Conservation (phyloP, 2,888 invertebrate genomes). For the Syrphus vitripennis region DNA sequence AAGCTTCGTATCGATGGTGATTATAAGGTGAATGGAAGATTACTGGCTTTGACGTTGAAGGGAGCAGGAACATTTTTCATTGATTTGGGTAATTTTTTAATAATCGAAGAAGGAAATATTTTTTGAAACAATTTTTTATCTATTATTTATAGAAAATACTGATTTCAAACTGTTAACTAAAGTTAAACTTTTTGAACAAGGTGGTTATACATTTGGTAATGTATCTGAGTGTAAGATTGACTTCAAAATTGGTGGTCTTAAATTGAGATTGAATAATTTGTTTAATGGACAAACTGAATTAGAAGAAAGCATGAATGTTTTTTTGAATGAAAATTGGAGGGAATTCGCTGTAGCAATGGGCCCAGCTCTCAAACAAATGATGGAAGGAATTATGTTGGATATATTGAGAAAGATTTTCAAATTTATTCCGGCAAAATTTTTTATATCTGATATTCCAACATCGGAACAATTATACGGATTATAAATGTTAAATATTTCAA, state of each 20-base stretch:
- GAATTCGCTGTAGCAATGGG: constrained; percentile 85
- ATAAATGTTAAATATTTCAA: background rate
- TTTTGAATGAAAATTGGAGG: constrained; percentile 86
- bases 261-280: constrained; percentile 85
- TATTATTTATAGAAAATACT: constrained; percentile 83
- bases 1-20: constrained; percentile 86
- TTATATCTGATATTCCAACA: constrained; percentile 83
- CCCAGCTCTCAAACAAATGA: constrained; percentile 85
- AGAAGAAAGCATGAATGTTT: constrained; percentile 86
- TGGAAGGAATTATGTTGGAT: constrained; percentile 85
- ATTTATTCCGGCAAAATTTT: constrained; percentile 85
- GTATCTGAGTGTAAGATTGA: constrained; percentile 84
- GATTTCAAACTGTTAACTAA: constrained; percentile 84
- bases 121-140: constrained; percentile 84
- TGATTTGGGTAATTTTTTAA: constrained; percentile 85
- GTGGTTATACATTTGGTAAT: constrained; percentile 84
- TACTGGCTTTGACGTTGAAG: constrained; percentile 85
- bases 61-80: constrained; percentile 83
- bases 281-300: constrained; percentile 86
- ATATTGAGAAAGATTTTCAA: constrained; percentile 85
- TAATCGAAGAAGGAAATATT: too few relatives aligned
- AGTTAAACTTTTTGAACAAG: constrained; percentile 83
- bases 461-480: constrained; percentile 61
- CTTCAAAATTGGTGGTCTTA: constrained; percentile 84
- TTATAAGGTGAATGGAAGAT: constrained; percentile 86